Percentiles rank a stretch among this genome's conserved stretches.
Conservation (phyloP, 2,888 invertebrate species). For the Cremastinae sp. region DNA sequence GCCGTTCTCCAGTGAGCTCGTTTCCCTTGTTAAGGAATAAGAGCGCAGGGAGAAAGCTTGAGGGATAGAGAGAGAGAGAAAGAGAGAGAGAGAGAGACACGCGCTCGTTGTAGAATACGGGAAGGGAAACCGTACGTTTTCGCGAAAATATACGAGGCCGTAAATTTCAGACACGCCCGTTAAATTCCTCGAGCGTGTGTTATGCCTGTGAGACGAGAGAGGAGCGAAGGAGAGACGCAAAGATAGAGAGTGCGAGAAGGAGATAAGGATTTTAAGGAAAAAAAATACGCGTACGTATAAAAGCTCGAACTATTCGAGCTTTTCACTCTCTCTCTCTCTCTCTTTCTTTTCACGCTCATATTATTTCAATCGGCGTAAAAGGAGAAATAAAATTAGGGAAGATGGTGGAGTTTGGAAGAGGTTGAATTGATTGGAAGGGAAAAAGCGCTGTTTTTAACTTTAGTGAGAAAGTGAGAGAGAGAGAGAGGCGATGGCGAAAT, state of each 20-base stretch:
- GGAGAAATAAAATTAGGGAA: not conserved
- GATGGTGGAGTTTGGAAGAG: too few species aligned
- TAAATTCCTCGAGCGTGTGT: conserved; percentile 57
- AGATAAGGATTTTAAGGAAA: not conserved
- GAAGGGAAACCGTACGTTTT: conserved; percentile 60
- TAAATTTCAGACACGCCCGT: conserved; percentile 64
- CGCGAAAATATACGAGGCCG: conserved; percentile 64
- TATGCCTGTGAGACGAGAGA: conserved; percentile 45
- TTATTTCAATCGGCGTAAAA: conserved; percentile 5
- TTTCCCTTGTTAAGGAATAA: conserved; percentile 25
- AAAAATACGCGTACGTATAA: conserved; percentile 16
- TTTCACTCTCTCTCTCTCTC: conserved; percentile 20
- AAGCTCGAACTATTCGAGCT: conserved; percentile 26
- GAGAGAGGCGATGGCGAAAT: conserved; percentile 27
- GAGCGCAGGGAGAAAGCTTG: conserved; percentile 43
- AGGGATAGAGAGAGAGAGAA: conserved; percentile 48
- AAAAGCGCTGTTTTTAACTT: too few species aligned
- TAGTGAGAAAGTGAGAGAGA: conserved; percentile 2
- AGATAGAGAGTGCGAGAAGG: conserved; percentile 56
- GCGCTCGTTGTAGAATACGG: conserved; percentile 43
- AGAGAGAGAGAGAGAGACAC: conserved; percentile 34
- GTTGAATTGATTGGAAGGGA: not conserved
- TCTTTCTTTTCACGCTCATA: conserved; percentile 3
- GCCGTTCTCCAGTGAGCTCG: conserved; percentile 12
- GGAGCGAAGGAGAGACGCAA: conserved; percentile 60